Conservation (phyloP, 2,888 invertebrate genomes). For the Nephrotoma appendiculata region DNA sequence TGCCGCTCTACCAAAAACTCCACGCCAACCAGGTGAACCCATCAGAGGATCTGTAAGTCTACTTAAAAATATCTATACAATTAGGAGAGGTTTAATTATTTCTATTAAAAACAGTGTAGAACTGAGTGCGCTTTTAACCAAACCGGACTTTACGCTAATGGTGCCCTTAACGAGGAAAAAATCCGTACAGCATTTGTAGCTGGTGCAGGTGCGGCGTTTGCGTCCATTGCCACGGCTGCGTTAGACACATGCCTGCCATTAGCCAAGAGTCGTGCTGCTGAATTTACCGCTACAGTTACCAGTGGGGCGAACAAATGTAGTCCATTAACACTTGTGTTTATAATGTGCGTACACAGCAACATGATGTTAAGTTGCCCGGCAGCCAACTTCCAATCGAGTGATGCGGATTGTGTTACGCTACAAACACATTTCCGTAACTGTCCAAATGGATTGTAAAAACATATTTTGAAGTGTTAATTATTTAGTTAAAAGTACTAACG, state of each 20-base stretch:
- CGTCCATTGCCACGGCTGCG: neutral
- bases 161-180: neutral
- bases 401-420: neutral
- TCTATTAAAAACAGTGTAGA: neutral
- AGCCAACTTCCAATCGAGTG: neutral
- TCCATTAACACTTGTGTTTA: neutral
- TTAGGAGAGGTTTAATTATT: neutral
- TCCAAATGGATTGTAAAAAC: neutral
- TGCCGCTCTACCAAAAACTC: neutral
- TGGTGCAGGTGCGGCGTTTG: neutral
- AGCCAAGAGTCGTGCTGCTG: neutral
- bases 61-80: neutral
- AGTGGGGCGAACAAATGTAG: neutral
- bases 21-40: neutral
- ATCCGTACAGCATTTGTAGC: neutral
- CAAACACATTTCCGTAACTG: neutral
- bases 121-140: neutral
- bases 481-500: no score
- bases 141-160: neutral
- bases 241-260: neutral
- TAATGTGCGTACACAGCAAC: neutral
- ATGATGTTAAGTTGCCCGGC: neutral
- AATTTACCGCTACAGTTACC: neutral
- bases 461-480: neutral
- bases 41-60: neutral